Percentiles rank a stretch among this genome's conserved stretches.
phyloP scores from a whole-genome alignment of 2,888 invertebrate species.

The Chloroclystis v-ata region DNA sequence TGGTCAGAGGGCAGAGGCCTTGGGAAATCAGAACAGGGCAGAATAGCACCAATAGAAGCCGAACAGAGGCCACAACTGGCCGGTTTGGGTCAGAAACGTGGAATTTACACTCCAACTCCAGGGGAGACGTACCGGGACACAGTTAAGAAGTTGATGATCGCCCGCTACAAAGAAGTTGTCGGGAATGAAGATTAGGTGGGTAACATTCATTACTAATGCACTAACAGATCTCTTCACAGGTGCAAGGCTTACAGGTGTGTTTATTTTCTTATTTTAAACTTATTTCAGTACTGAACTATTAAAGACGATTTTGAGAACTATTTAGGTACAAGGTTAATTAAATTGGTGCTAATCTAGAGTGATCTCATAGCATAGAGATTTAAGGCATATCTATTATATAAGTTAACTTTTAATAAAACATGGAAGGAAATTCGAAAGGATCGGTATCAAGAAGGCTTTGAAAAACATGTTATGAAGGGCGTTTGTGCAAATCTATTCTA shows the following conservation, averaged over 20 bases:
- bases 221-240: slow-evolving; percentile 43
- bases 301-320: too few relatives aligned
- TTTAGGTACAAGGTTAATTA: too few relatives aligned
- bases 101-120: slow-evolving; percentile 86
- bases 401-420: background rate
- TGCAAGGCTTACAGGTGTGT: slow-evolving; percentile 47
- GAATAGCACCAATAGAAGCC: slow-evolving; percentile 94
- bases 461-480: slow-evolving; percentile 1
- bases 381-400: too few relatives aligned
- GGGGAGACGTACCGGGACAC: slow-evolving; percentile 93
- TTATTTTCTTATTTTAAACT: slow-evolving; percentile 31
- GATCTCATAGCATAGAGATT: too few relatives aligned
- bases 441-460: background rate
- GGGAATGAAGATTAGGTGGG: slow-evolving; percentile 78
- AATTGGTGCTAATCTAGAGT: too few relatives aligned
- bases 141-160: slow-evolving; percentile 93
- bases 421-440: too few relatives aligned
- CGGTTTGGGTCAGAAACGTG: slow-evolving; percentile 90
- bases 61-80: slow-evolving; percentile 82
- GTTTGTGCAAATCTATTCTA: slow-evolving; percentile 41
- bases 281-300: too few relatives aligned
- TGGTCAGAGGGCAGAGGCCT: slow-evolving; percentile 98
- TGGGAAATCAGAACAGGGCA: slow-evolving; percentile 94
- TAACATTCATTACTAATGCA: slow-evolving; percentile 34
- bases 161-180: slow-evolving; percentile 89